Conservation (phyloP, 2,113 vertebrate genomes). For the Clarias gariepinus region DNA sequence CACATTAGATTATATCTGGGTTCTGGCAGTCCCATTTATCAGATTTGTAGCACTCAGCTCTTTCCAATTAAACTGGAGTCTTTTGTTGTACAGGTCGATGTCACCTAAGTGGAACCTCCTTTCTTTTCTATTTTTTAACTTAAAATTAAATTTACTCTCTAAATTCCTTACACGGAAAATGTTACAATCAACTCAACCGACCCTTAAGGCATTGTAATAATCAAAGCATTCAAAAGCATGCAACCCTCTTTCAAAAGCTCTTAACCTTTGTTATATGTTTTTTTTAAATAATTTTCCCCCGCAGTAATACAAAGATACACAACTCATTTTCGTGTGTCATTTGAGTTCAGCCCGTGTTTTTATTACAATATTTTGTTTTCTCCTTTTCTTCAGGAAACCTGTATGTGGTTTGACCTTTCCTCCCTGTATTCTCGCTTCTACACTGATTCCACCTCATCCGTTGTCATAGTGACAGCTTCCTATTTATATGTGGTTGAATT, state of each 20-base stretch:
- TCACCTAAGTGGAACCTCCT: not conserved
- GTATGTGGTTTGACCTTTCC: not conserved
- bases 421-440: not conserved
- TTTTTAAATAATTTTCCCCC: not conserved
- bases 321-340: not conserved
- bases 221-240: not conserved
- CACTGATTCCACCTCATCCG: conserved; percentile 2
- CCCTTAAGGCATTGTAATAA: not conserved
- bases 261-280: not conserved
- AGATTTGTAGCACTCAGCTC: not conserved
- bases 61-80: not conserved
- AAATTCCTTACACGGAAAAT: not conserved
- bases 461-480: conserved; percentile 16
- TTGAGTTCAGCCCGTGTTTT: not conserved
- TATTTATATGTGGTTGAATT: conserved; percentile 15
- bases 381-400: not conserved
- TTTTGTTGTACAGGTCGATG: not conserved
- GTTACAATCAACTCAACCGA: not conserved
- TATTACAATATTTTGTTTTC: not conserved
- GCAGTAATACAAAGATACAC: not conserved
- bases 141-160: not conserved
- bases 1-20: not conserved
- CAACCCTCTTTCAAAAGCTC: not conserved
- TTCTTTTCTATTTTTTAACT: not conserved
- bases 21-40: not conserved